Evolutionary conservation across 1,140 invertebrate genomes (phyloP).

Genomic region (Littorina saxatilis): DNA sequence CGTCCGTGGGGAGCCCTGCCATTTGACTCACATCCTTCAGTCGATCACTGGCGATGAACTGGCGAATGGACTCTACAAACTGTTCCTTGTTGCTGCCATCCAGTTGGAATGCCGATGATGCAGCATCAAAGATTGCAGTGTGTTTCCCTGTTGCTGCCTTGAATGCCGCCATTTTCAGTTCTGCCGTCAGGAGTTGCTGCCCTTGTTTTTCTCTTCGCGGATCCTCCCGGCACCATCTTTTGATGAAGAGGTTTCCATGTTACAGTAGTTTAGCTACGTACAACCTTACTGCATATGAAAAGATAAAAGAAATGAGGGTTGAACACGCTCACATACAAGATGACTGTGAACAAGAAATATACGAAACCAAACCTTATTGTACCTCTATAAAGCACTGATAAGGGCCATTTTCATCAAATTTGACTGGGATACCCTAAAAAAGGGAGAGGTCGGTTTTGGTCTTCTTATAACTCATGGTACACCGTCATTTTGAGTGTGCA

Average conservation of each 20-base stretch:
- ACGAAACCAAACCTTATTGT: too few relatives aligned
- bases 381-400: too few relatives aligned
- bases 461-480: too few relatives aligned
- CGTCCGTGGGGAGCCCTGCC: too few relatives aligned
- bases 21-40: slow-evolving; percentile 30
- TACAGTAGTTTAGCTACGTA: neutral
- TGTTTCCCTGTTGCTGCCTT: neutral
- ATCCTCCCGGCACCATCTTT: slow-evolving; percentile 2
- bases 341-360: too few relatives aligned
- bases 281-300: too few relatives aligned
- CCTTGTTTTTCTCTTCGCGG: neutral
- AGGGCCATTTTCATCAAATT: too few relatives aligned
- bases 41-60: neutral
- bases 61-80: neutral
- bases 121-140: neutral
- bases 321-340: too few relatives aligned
- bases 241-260: neutral
- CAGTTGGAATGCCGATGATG: slow-evolving; percentile 4
- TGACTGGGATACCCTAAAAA: too few relatives aligned
- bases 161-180: slow-evolving; percentile 7
- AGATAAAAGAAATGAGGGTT: neutral
- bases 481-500: too few relatives aligned
- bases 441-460: too few relatives aligned
- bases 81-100: slow-evolving; percentile 10
- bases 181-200: neutral